A percentile compares a stretch with the other conserved stretches of the same genome.
Conservation (phyloP, 1,140 invertebrate genomes). For the Hylyphantes graminicola region DNA sequence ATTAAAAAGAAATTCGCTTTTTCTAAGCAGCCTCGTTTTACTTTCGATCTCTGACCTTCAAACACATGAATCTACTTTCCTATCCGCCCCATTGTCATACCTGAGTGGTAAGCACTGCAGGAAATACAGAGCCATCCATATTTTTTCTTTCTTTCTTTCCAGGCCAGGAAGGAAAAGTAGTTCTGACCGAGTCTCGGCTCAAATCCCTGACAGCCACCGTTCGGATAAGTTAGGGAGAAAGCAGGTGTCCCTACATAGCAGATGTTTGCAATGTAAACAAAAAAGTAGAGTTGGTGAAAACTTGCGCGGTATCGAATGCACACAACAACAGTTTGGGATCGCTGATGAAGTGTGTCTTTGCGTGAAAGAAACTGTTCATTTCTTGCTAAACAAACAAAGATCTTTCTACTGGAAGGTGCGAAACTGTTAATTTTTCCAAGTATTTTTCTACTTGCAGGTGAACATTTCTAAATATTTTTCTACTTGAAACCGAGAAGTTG, state of each 20-base stretch:
- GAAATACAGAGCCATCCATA: conserved; percentile 22
- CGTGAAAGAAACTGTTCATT: background rate
- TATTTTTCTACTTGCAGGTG: too few species aligned
- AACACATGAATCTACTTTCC: conserved; percentile 20
- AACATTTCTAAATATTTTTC: too few species aligned
- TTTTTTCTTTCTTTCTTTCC: background rate
- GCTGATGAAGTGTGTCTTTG: background rate
- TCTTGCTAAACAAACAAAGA: background rate
- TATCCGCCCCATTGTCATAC: conserved; percentile 44
- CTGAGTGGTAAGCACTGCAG: conserved; percentile 19
- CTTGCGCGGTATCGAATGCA: background rate
- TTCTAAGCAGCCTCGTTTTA: too few species aligned
- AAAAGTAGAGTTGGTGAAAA: conserved; percentile 10
- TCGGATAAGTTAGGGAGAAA: conserved; percentile 5
- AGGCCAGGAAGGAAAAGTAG: conserved; percentile 24
- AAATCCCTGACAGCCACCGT: conserved; percentile 19
- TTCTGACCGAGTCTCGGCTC: conserved; percentile 12
- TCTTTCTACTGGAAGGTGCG: background rate
- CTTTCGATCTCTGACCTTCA: conserved; percentile 5
- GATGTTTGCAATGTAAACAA: conserved; percentile 47
- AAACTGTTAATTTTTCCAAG: too few species aligned
- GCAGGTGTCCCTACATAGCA: conserved; percentile 34
- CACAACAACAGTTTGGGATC: too few species aligned
- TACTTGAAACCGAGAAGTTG: too few species aligned
- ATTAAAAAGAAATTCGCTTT: too few species aligned